Evolutionary conservation across 1,140 invertebrate species (phyloP), one percentile per base, ranked within the genome.

Genomic region (Parasteatoda tepidariorum): DNA sequence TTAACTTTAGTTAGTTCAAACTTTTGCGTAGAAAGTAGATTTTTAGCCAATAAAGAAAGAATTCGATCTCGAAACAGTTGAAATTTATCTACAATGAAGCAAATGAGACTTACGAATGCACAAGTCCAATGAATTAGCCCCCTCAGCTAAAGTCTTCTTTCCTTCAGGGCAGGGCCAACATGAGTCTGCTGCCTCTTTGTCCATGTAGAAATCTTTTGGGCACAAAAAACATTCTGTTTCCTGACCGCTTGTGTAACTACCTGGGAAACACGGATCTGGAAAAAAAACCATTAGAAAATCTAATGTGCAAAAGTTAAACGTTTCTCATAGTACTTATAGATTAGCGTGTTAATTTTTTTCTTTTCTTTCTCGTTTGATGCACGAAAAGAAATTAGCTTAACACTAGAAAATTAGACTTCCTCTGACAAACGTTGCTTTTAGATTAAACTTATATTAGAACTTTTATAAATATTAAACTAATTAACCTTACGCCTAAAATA

Each of bases 181-280:
- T 0, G 68, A 54, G 31, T 83, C 79, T 18, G 79, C 79, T 9
- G 68, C 79, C 2, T 15, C 26, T n/a, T 64, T 64, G 7, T 15
- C 28, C 15, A 66, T 83, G 30, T 64, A 83, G 24, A 73, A 83
- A 34, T 83, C 34, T 34, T 33, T 83, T 4, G 79, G 79, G 24
- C 79, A 83, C 1, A 74, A 59, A 13, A 28, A 33, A 30, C 79
- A 83, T 18, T 66, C 38, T 0, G 38, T n/a, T 7, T 73, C 79
- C 55, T 83, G 79, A 9, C 79, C 79, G 33, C 79, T 83, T 11
- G 79, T 64, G 59, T 54, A 83, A 34, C 79, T 83, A 3, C 79
- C 79, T 5, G 79, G 79, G 34, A 73, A 73, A 28, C 79, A 83
- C 9, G 67, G 68, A 66, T 61, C 79, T 83, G 4, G 24, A 41